Percentiles rank a stretch among this genome's conserved stretches.
Conservation (phyloP, 2,888 invertebrate species). For the Automeris io region DNA sequence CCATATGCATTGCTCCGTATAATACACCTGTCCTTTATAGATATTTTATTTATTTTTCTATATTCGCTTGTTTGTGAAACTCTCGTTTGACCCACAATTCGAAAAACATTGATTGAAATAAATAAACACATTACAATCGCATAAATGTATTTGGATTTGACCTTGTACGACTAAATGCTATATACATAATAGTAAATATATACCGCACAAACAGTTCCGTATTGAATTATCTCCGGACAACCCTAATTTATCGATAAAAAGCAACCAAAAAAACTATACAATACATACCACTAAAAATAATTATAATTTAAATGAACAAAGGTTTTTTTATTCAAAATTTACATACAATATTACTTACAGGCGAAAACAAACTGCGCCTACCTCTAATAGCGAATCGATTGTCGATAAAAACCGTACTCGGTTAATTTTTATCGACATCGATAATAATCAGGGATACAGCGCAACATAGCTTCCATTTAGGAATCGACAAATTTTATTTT, state of each 20-base stretch:
- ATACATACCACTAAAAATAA: conserved; percentile 44
- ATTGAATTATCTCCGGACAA: conserved; percentile 14
- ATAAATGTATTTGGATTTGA: conserved; percentile 68
- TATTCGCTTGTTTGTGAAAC: too few species aligned
- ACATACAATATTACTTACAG: conserved; percentile 72
- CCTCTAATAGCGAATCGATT: conserved; percentile 30
- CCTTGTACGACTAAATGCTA: conserved; percentile 68
- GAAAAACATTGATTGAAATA: too few species aligned
- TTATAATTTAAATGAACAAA: conserved; percentile 38
- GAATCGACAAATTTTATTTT: conserved; percentile 30
- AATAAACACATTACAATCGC: conserved; percentile 47
- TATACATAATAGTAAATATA: conserved; percentile 60
- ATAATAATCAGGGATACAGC: conserved; percentile 23
- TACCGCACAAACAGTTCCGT: conserved; percentile 19
- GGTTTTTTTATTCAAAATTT: conserved; percentile 60
- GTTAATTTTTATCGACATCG: conserved; percentile 8
- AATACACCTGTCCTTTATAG: too few species aligned
- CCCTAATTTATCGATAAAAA: conserved; percentile 4
- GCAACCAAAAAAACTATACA: conserved; percentile 48
- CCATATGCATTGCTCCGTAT: too few species aligned
- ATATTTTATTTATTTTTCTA: too few species aligned
- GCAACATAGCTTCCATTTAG: conserved; percentile 36
- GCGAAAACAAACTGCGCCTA: conserved; percentile 29
- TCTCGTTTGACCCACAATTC: too few species aligned
- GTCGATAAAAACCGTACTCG: too few species aligned